Evolutionary conservation across 2,113 vertebrate species (phyloP), one percentile per base, ranked within the genome.

Genomic region (Pelmatolapia mariae): DNA sequence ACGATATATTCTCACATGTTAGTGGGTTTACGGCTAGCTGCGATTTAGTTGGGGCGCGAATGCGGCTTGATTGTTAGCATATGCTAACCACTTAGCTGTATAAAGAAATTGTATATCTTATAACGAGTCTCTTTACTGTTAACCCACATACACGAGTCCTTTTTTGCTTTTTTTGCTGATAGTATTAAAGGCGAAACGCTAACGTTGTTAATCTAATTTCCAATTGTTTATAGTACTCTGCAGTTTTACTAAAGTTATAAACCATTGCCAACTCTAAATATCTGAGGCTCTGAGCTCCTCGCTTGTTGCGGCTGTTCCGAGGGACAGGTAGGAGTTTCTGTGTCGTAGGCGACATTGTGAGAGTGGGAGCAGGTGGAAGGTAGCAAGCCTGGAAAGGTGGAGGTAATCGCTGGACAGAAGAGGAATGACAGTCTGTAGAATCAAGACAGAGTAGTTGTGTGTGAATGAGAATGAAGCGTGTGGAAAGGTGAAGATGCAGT

Each of bases 11-110:
- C 4, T 6, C 3, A n/a, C 10, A 11, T 15, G 38, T 59, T 10
- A 2, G 78, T 22, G 33, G 5, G 18, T 7, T 18, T 19, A 16
- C 31, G 7, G 61, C 40, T 18, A 71, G 10, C 50, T 82, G 40
- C 43, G 4, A 5, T 16, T 68, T 82, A 73, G 22, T 66, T 63
- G 88, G 38, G 76, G 85, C 85, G 83, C 83, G 50, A 86, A 80
- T 73, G 85, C 43, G 85, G 78, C 15, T 18, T 36, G 43, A 33
- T 31, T 33, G 36, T 82, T 93, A 93, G 87, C 90, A 63, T 19
- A 56, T 86, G 90, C 89, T 92, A 93, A 56, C 38, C 15, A 4
- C 38, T 45, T 79, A 79, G 52, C 36, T 45, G 10, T 18, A 12
- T 19, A 9, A 11, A 36, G 6, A 26, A 38, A 9, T 31, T 2